Percentiles rank a stretch among this genome's conserved stretches.
phyloP scores from a whole-genome alignment of 2,113 vertebrate species.

The Elaphurus davidianus region DNA sequence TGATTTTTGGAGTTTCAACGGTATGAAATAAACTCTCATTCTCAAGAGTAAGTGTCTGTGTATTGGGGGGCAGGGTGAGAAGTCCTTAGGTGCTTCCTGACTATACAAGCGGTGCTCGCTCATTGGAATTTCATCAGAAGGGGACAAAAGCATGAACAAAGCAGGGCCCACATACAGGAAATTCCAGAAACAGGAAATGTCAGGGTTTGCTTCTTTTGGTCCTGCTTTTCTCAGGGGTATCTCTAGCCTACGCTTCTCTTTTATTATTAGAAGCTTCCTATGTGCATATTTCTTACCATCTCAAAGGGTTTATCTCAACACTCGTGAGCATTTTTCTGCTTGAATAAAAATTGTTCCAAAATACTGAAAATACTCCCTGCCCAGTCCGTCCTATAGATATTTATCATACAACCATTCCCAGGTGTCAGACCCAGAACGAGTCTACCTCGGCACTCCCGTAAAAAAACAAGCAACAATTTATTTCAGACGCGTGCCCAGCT shows the following conservation, averaged over 20 bases:
- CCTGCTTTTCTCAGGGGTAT: neutral
- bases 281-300: neutral
- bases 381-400: neutral
- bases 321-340: neutral
- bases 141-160: neutral
- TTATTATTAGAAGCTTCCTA: neutral
- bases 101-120: neutral
- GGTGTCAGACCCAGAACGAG: neutral
- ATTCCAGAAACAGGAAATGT: neutral
- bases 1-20: neutral
- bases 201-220: neutral
- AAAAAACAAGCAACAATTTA: neutral
- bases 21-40: conserved; percentile 49
- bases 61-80: neutral
- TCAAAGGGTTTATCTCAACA: neutral
- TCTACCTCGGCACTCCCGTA: neutral
- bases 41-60: conserved; percentile 15
- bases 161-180: neutral
- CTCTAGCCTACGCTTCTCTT: neutral
- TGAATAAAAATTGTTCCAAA: neutral
- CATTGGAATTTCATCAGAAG: neutral
- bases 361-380: neutral
- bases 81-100: neutral
- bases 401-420: neutral
- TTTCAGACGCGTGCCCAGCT: neutral